Base-by-base conservation (phyloP, 2,113 vertebrate species). In the Drymodes brunneopygia region DNA sequence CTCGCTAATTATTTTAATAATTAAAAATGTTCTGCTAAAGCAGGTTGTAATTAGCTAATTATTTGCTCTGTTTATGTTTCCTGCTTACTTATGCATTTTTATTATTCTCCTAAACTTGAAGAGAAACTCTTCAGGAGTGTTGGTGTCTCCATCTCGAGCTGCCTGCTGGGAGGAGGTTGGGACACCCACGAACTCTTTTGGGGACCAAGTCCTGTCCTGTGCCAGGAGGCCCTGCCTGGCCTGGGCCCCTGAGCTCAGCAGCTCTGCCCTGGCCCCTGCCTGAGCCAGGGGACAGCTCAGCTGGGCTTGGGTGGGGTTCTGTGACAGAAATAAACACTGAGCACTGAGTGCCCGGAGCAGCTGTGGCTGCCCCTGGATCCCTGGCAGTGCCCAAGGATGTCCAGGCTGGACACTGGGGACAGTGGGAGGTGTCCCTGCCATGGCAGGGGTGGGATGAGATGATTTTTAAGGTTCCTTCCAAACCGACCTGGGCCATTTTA, bases 1-100 rank as follows among this genome's bases (percentile, higher is more conserved):
- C 95, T 96, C 3, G 4, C 47, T 97, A 97, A 98, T 98, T 96
- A 97, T 97, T 97, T 97, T 95, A 97, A 97, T 98, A 98, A 97
- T 97, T 98, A 94, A 98, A 97, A 95, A 85, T 79, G 54, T 87
- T 98, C 95, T 97, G 75, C 94, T 88, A 96, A 97, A 94, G 70
- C 89, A 96, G 91, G 90, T 95, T 97, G 86, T 96, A 97, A 97
- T 97, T 96, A 97, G 91, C 84, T 97, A 95, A 97, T 97, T 97
- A 97, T 97, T 98, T 97, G 60, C 77, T 88, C 69, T 97, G 88
- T 95, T 97, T 97, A 70, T 93, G 50, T 95, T 97, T 97, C 96
- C 93, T 95, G 89, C 83, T 92, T 97, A 91, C 94, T 97, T 97
- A 79, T 92, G 81, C 79, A 66, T 91, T 95, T 97, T 90, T 84